Evolutionary conservation across 2,888 invertebrate species (phyloP), one percentile per base, ranked within the genome.

Genomic region (Drosophila dives): DNA sequence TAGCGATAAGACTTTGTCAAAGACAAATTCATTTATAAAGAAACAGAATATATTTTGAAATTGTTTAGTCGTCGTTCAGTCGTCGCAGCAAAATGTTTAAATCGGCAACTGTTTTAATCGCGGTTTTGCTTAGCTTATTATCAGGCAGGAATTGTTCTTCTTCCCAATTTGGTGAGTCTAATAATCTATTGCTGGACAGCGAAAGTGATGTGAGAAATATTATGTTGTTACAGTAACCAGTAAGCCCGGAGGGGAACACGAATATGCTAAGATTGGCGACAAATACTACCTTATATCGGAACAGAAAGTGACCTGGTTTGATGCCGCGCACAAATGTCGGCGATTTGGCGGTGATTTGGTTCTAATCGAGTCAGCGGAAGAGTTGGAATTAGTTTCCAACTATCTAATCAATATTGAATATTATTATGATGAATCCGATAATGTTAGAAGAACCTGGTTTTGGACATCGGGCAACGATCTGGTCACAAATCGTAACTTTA

Each of bases 381-480:
- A 76, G n/a, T 7, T 68, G 54, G 10, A 7, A 0, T 1, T 0
- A 1, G 7, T 77, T 15, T 59, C 61, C 5, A 3, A 17, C 3
- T 63, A 64, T 55, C 59, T 76, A 3, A 6, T 56, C 2, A 8
- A 0, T 6, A n/a, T n/a, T n/a, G n/a, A n/a, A n/a, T 7, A 42
- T 1, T 54, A 50, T 0, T 54, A 33, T 38, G 54, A 20, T 2
- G 10, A 7, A 3, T 26, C 2, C 4, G n/a, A n/a, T n/a, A n/a
- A n/a, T n/a, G n/a, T n/a, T n/a, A n/a, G n/a, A n/a, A n/a, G n/a
- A n/a, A 7, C 6, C 17, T 34, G 38, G 58, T 17, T 68, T 26
- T 76, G 77, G 73, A 76, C 48, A 42, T 68, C 69, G 1, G 73
- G 76, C 26, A 77, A 72, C 23, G 54, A 68, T 72, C 48, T 62